A percentile compares a stretch with the other conserved stretches of the same genome.
Evolutionary conservation across 2,797 vertebrate species (phyloP).

Genomic region (Ceyx erithaca): DNA sequence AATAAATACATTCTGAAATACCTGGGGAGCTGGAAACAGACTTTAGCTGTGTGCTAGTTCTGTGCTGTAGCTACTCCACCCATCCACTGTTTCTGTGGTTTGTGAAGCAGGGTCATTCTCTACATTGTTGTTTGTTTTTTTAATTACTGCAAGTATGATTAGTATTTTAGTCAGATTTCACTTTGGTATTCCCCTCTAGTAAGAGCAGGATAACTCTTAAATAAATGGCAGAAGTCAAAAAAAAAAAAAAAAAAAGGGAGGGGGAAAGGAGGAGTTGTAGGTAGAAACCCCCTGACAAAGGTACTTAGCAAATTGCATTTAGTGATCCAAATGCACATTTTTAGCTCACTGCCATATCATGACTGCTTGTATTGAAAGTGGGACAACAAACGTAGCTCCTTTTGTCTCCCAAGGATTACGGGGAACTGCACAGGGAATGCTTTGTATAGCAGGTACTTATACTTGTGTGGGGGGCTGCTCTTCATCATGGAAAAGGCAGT

Average conservation of each 20-base stretch:
- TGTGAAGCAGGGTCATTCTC: not conserved
- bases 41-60: not conserved
- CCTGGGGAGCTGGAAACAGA: not conserved
- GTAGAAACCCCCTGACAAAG: not conserved
- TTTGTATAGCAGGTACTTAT: not conserved
- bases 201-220: not conserved
- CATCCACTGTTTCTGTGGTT: not conserved
- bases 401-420: not conserved
- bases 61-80: not conserved
- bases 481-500: not conserved
- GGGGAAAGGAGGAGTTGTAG: fast-evolving
- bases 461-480: not conserved
- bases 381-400: not conserved
- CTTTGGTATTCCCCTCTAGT: not conserved
- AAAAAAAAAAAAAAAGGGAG: not conserved
- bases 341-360: not conserved
- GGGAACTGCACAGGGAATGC: not conserved
- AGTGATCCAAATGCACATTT: not conserved
- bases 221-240: not conserved
- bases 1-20: not conserved
- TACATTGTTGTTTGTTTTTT: not conserved
- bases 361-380: not conserved
- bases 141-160: not conserved
- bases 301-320: not conserved
- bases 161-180: not conserved